Evolutionary conservation across 2,113 vertebrate species (phyloP).

Genomic region (Phylloscopus trochilus): DNA sequence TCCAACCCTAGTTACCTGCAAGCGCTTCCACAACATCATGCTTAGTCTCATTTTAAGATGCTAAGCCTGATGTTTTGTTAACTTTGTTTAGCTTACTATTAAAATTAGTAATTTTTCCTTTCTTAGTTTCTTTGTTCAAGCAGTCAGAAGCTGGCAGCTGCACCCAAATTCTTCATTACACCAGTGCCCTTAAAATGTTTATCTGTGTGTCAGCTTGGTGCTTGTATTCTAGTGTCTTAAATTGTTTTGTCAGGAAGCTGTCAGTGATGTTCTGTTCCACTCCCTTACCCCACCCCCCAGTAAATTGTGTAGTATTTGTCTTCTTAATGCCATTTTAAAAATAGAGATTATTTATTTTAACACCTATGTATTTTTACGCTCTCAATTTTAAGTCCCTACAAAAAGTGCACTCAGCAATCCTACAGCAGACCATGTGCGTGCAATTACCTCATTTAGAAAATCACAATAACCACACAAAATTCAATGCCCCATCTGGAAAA

Average conservation of each 20-base stretch:
- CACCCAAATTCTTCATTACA: constrained; percentile 2
- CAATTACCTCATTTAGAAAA: constrained; percentile 20
- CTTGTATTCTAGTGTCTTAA: not conserved
- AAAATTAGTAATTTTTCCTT: not conserved
- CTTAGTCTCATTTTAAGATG: not conserved
- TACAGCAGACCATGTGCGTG: not conserved
- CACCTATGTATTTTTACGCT: not conserved
- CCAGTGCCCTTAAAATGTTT: not conserved
- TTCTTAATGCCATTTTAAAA: not conserved
- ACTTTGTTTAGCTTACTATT: not conserved
- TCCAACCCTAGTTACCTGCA: not conserved
- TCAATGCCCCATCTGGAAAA: constrained; percentile 25
- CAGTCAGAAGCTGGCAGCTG: not conserved
- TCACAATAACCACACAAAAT: constrained; percentile 4
- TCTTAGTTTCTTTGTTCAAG: not conserved
- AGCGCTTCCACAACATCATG: fast-evolving
- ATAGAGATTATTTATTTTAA: not conserved
- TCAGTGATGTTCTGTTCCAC: not conserved
- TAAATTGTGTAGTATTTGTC: not conserved
- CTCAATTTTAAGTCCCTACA: not conserved
- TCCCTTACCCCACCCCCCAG: not conserved
- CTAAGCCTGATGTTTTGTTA: not conserved
- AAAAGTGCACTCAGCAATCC: not conserved
- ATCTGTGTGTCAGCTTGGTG: not conserved
- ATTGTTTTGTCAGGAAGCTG: not conserved